A percentile compares a stretch with the other conserved stretches of the same genome.
Conservation (phyloP, 2,113 vertebrate species). For the Trematomus loennbergii region DNA sequence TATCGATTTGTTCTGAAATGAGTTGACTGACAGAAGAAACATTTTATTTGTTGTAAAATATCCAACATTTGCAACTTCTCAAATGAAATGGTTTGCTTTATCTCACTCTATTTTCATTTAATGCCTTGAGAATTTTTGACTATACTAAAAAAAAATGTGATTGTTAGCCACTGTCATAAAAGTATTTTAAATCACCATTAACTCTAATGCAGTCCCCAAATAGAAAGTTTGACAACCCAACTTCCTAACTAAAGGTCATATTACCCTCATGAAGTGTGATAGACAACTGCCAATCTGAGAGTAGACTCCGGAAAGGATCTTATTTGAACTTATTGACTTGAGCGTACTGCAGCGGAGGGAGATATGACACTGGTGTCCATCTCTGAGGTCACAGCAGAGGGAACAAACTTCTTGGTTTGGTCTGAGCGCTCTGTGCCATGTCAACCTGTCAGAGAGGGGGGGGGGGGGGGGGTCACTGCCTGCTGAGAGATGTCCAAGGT, state of each 20-base stretch:
- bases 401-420: constrained; percentile 56
- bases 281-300: constrained; percentile 48
- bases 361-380: constrained; percentile 58
- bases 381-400: constrained; percentile 71
- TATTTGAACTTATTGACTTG: constrained; percentile 41
- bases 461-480: constrained; percentile 55
- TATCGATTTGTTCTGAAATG: too few relatives aligned
- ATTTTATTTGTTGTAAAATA: too few relatives aligned
- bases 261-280: constrained; percentile 42
- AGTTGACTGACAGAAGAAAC: too few relatives aligned
- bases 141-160: too few relatives aligned
- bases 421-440: constrained; percentile 15
- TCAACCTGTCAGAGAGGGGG: constrained; percentile 74
- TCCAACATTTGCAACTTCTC: too few relatives aligned
- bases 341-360: constrained; percentile 19
- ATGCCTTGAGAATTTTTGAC: too few relatives aligned
- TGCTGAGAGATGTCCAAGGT: constrained; percentile 69
- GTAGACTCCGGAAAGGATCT: constrained; percentile 37
- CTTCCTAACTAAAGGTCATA: background rate
- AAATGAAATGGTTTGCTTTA: too few relatives aligned
- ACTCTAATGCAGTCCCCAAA: background rate
- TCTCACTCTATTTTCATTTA: too few relatives aligned
- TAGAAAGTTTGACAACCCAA: background rate
- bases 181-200: background rate
- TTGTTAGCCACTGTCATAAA: too few relatives aligned